Evolutionary conservation across 2,797 vertebrate species (phyloP), one percentile per base, ranked within the genome.

Genomic region (Octomys mimax): DNA sequence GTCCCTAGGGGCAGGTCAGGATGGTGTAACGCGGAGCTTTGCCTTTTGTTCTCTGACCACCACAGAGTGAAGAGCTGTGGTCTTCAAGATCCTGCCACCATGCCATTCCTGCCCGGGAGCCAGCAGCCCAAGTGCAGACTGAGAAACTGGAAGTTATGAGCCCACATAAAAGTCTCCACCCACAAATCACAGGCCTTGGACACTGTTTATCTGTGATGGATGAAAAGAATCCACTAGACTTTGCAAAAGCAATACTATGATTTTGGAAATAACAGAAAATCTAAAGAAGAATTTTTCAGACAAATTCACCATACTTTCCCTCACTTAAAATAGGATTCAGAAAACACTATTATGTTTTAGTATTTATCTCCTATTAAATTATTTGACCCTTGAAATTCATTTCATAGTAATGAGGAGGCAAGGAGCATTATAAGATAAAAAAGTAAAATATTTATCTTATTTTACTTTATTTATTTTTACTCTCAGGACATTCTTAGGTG

Each of bases 401-500:
- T 87, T 84, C 4, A 84, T 39, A 52, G 10, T 5, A 73, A 24
- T 28, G 8, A 33, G 79, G 4, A 73, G 16, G 2, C 16, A 87
- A 71, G 22, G 54, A 59, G 4, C 46, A 78, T 75, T 83, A 26
- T 16, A 81, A 78, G 36, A 66, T 61, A 57, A 28, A 5, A 82
- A 91, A 89, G 66, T 4, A 87, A 78, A 57, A 78, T 66, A 66
- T 52, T n/a, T 10, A 54, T 83, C 89, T 79, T 21, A 39, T 82
- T 91, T 82, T 16, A 36, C 19, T 70, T 6, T 19, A 70, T 70
- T 70, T 70, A 36, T 8, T 71, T 71, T 71, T 99, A 98, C 64
- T 98, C 98, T 99, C 98, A 99, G 98, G 98, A 99, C 97, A 99
- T 99, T 99, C 99, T 99, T 99, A 98, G 90, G 97, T 99, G 98